Percentiles rank a stretch among this genome's conserved stretches.
Conservation (phyloP, 2,113 vertebrate genomes). For the Prionailurus bengalensis region DNA sequence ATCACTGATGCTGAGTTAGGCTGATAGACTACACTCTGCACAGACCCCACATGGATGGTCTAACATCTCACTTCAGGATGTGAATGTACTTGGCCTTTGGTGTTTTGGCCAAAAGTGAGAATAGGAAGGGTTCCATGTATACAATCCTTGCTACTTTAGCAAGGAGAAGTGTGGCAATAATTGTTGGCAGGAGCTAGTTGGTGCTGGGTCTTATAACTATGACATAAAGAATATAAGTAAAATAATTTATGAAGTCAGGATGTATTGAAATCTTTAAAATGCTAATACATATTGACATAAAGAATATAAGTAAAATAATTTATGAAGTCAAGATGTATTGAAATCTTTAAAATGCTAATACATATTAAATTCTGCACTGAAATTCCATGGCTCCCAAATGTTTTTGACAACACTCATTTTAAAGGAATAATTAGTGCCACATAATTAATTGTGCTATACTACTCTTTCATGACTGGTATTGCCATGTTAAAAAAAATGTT, state of each 20-base stretch:
- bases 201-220: neutral
- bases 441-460: neutral
- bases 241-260: neutral
- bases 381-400: neutral
- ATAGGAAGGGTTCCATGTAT: neutral
- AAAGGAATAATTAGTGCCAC: neutral
- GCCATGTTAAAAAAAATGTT: neutral
- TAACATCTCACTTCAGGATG: neutral
- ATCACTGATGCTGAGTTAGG: neutral
- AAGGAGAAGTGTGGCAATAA: neutral
- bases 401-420: neutral
- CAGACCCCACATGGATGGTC: neutral
- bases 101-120: neutral
- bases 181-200: neutral
- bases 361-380: neutral
- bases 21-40: neutral
- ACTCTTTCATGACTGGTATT: neutral
- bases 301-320: neutral
- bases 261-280: neutral
- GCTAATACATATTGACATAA: neutral
- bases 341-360: neutral
- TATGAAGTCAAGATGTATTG: neutral
- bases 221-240: neutral
- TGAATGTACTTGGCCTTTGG: neutral
- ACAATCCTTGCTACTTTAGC: neutral